Base-by-base conservation (phyloP, 1,140 invertebrate genomes). In the Acromyrmex echinatior region DNA sequence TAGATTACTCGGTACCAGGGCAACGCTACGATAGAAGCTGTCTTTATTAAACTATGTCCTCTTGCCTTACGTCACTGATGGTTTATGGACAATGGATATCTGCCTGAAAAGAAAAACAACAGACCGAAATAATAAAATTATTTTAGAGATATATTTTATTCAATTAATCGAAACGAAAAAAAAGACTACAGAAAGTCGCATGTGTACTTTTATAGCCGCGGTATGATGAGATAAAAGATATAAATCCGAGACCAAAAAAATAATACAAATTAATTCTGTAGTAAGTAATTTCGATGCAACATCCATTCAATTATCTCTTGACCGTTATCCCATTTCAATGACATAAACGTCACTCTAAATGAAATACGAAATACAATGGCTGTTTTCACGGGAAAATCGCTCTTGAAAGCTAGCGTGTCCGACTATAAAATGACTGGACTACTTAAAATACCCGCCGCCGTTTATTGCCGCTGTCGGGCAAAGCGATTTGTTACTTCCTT, bases 401-500 rank as follows among this genome's bases (percentile, higher is more conserved):
- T 90, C 74, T 70, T 51, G 70, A 18, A 7, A 58, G 60, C 74
- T 79, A 82, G 39, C 87, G 74, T 78, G 78, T 85, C 84, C 79
- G 90, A 91, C 90, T 73, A 86, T 77, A 86, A 91, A 91, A 91
- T 63, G 90, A 91, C 88, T 89, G 53, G 74, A 87, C 90, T 91
- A 91, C 90, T 91, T 91, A 87, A 91, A 91, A 91, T 86, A 91
- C 90, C 62, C 81, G 62, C 70, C 60, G 45, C 65, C 82, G 81
- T 93, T 93, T 92, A 93, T 91, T 92, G 90, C 91, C 71, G 91
- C 87, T 93, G 93, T 93, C 92, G 87, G 78, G 80, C 76, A 86
- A 79, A 91, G 89, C 92, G 91, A 93, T 93, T 93, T 92, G 92
- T 92, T 93, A 91, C 89, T 88, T 87, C 88, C 90, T 92, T 39